Evolutionary conservation across 2,797 vertebrate genomes (phyloP).

Genomic region (Aselliscus stoliczkanus): DNA sequence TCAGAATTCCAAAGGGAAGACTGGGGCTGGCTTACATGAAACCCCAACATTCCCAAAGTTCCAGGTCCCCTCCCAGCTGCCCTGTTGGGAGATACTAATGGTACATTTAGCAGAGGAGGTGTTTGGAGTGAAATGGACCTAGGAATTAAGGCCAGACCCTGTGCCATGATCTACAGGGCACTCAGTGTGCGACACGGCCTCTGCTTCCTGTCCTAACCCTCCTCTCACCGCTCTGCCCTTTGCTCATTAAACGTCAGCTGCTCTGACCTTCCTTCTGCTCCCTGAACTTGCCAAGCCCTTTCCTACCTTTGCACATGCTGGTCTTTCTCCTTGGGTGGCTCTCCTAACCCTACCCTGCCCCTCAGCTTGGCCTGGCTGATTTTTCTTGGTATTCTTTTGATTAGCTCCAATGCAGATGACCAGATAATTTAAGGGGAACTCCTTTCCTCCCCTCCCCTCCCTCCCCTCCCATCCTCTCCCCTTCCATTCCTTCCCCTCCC

Average conservation of each 20-base stretch:
- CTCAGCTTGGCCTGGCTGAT: neutral
- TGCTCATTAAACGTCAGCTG: neutral
- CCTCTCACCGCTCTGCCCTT: neutral
- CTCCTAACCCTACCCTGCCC: neutral
- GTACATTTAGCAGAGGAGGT: neutral
- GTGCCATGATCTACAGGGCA: neutral
- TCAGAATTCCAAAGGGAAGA: neutral
- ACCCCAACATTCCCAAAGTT: neutral
- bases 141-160: neutral
- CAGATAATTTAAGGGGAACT: neutral
- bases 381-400: neutral
- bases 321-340: neutral
- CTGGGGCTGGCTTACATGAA: neutral
- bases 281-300: neutral
- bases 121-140: neutral
- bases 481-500: too few relatives aligned
- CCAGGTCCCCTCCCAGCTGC: neutral
- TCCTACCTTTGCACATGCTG: neutral
- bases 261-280: neutral
- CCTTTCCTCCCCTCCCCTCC: too few relatives aligned
- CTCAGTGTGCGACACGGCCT: neutral
- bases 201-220: neutral
- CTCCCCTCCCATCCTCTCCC: too few relatives aligned
- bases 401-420: neutral
- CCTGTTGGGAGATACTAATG: neutral